Evolutionary conservation across 1,140 invertebrate genomes (phyloP), one percentile per base, ranked within the genome.

Genomic region (Heliconius himera): DNA sequence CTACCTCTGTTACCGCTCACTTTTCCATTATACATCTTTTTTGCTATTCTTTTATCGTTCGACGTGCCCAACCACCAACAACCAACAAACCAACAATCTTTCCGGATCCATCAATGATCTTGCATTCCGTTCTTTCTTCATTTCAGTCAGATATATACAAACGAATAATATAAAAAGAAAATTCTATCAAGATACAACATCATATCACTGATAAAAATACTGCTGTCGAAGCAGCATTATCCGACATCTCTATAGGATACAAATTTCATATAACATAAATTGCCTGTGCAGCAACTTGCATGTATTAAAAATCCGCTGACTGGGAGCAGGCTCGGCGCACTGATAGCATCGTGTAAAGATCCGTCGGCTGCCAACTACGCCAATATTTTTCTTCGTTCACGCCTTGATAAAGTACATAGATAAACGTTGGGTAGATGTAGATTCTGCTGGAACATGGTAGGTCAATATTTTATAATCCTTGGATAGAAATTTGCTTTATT

Each of bases 261-360:
- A 26, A 66, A 26, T 66, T 66, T 66, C 13, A 66, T 66, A 66
- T 66, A 66, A 66, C 26, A 66, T 26, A 66, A 29, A 66, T 66
- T 29, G 60, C 60, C 60, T 66, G 11, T 66, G 60, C 60, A 66
- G 22, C 26, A 29, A 66, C 22, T 80, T 85, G 84, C 80, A 83
- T 84, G 82, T 84, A 85, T 85, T 88, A 85, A 86, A 86, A 88
- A 86, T 83, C 74, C 83, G 81, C 82, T 81, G 76, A 83, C 78
- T 83, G 78, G 75, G 73, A 66, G 73, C 80, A 74, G 76, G 76
- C 77, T 77, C 74, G 60, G 76, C 60, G 29, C n/a, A 73, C 74
- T 76, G 80, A 82, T 80, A 78, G 72, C 74, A 82, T 83, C 78
- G 76, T 74, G 82, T 76, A 66, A 81, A 81, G 78, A 82, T 80